phyloP scores from a whole-genome alignment of 2,113 vertebrate genomes.

The Nycticryphes semicollaris region DNA sequence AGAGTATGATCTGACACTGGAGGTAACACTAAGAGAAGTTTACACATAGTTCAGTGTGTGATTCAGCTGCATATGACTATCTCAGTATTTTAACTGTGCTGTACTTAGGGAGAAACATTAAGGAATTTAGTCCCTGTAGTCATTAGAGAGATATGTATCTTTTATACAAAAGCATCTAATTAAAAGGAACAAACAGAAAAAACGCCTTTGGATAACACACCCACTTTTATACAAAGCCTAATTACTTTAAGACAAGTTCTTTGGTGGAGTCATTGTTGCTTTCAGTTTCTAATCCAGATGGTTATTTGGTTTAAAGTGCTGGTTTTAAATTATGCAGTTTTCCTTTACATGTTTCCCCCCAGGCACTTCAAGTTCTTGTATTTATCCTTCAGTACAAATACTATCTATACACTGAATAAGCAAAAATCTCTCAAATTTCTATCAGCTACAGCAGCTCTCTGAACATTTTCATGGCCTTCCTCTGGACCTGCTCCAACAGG shows the following conservation, averaged over 20 bases:
- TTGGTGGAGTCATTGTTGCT: not conserved
- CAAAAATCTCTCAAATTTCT: not conserved
- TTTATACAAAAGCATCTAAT: not conserved
- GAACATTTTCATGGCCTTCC: not conserved
- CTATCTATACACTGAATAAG: not conserved
- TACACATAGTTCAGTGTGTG: not conserved
- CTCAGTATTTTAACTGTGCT: not conserved
- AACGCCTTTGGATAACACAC: not conserved
- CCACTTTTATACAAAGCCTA: not conserved
- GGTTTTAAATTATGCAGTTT: not conserved
- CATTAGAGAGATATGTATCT: not conserved
- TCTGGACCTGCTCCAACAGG: not conserved
- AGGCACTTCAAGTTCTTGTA: not conserved
- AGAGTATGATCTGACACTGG: not conserved
- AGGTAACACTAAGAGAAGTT: not conserved
- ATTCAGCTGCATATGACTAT: not conserved
- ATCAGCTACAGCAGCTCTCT: not conserved
- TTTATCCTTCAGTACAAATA: not conserved
- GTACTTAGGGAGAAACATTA: not conserved
- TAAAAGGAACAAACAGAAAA: not conserved
- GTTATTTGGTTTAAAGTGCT: not conserved
- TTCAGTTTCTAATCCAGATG: not conserved
- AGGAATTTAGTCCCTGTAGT: not conserved
- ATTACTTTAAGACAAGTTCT: not conserved
- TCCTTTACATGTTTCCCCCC: not conserved